Conservation (phyloP, 2,888 invertebrate species). For the Drosophila seclusa region DNA sequence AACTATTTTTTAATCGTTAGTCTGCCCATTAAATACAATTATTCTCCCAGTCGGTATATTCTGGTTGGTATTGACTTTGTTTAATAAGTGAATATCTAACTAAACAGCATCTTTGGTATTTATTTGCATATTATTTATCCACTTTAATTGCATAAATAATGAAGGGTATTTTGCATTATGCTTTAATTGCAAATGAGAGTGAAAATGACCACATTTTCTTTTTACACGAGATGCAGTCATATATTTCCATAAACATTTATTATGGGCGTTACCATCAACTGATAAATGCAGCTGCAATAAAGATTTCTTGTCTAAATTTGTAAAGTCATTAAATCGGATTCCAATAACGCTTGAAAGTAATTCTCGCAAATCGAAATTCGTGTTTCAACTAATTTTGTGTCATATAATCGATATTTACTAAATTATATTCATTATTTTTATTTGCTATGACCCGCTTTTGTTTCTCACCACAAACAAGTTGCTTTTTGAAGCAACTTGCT, state of each 20-base stretch:
- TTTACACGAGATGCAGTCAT: slow-evolving; percentile 4
- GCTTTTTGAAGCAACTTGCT: neutral
- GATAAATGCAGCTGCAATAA: slow-evolving; percentile 11
- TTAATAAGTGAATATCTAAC: neutral
- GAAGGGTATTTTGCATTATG: neutral
- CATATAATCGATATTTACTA: no score
- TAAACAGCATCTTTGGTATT: neutral
- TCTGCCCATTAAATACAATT: neutral
- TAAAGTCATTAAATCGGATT: neutral
- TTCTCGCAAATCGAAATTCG: neutral
- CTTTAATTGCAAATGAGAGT: slow-evolving; percentile 4
- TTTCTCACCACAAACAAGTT: neutral
- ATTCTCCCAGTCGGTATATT: neutral
- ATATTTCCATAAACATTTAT: slow-evolving; percentile 36
- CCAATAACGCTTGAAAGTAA: neutral
- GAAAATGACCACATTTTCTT: neutral
- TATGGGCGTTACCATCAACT: slow-evolving; percentile 41
- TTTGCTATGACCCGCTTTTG: neutral
- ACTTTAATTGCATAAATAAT: neutral
- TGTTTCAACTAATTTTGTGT: no score
- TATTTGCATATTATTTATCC: neutral
- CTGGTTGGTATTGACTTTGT: neutral
- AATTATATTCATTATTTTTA: no score
- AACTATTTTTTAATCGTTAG: neutral
- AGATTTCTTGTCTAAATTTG: neutral